A percentile compares a stretch with the other conserved stretches of the same genome.
phyloP scores from a whole-genome alignment of 1,140 invertebrate genomes.

The Orius insidiosus region DNA sequence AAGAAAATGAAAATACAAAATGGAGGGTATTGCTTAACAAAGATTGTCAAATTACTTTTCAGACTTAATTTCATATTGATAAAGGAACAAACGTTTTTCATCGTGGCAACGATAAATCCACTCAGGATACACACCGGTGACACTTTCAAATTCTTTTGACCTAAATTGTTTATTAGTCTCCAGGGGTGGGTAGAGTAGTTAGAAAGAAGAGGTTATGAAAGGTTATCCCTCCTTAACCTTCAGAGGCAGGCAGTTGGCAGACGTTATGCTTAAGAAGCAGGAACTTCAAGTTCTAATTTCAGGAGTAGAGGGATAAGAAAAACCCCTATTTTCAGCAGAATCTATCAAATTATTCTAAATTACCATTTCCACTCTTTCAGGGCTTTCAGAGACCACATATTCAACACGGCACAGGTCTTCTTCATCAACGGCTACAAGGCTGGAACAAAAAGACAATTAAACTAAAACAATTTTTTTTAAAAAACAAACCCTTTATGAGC shows the following conservation, averaged over 20 bases:
- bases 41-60: too few relatives aligned
- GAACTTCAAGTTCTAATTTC: background rate
- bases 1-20: too few relatives aligned
- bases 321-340: too few relatives aligned
- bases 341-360: too few relatives aligned
- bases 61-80: background rate
- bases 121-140: slow-evolving; percentile 14
- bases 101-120: slow-evolving; percentile 20
- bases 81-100: slow-evolving; percentile 13
- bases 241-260: background rate
- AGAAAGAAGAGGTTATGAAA: background rate
- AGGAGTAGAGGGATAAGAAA: slow-evolving; percentile 2
- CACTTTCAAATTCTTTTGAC: slow-evolving; percentile 7
- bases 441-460: background rate
- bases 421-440: slow-evolving; percentile 2
- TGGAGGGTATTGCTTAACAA: too few relatives aligned
- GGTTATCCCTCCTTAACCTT: background rate
- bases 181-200: background rate
- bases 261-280: slow-evolving; percentile 1
- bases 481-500: slow-evolving; percentile 20
- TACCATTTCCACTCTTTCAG: slow-evolving; percentile 4
- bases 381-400: slow-evolving; percentile 11
- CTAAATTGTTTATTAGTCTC: slow-evolving; percentile 7
- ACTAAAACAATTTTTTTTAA: background rate
- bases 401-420: slow-evolving; percentile 1